Conservation (phyloP, 2,888 invertebrate species). For the Stegophylla sp. region DNA sequence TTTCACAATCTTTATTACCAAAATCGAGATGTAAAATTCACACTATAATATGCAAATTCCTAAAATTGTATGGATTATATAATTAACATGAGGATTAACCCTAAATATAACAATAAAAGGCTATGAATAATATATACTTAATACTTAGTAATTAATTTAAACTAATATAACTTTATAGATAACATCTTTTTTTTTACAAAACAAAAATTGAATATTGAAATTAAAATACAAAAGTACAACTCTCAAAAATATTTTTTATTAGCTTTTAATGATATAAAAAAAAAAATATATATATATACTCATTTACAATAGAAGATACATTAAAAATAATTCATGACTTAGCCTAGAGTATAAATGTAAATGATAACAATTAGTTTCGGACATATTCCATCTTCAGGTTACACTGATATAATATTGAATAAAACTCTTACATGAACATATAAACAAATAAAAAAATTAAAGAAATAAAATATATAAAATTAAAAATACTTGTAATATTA, state of each 20-base stretch:
- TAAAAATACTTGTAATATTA: no score
- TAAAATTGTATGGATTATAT: background rate
- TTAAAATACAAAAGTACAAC: conserved; percentile 31
- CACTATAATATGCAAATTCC: background rate
- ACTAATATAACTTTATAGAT: conserved; percentile 28
- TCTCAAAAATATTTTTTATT: background rate
- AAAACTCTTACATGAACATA: no score
- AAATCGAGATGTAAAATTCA: background rate
- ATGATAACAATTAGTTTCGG: no score
- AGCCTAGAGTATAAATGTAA: no score
- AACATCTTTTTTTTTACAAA: conserved; percentile 46
- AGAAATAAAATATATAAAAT: no score
- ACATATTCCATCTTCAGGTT: no score
- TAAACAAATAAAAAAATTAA: no score
- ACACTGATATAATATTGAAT: no score
- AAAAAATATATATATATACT: no score
- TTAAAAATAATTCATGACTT: no score
- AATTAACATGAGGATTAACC: background rate
- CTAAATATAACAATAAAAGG: conserved; percentile 38
- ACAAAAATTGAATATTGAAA: conserved; percentile 33
- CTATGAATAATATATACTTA: conserved; percentile 6
- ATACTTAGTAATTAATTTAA: conserved; percentile 28
- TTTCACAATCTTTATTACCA: background rate
- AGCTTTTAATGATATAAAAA: no score
- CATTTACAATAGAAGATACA: no score